Evolutionary conservation across 2,888 invertebrate species (phyloP).

Genomic region (Ethmia dodecea): DNA sequence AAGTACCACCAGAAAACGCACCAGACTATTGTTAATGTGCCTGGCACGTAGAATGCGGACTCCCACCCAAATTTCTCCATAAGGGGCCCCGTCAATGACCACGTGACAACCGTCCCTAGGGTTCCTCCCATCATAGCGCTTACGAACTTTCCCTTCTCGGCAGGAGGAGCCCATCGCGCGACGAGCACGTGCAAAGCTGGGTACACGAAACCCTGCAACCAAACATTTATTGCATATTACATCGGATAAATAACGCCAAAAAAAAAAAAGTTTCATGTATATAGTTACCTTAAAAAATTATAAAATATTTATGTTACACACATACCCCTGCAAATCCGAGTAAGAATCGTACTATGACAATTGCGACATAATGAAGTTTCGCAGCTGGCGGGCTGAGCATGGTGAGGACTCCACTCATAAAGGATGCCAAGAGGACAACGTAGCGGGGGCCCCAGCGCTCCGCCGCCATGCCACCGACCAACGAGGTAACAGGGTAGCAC

Average conservation of each 20-base stretch:
- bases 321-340: conserved; percentile 80
- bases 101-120: conserved; percentile 83
- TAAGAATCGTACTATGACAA: conserved; percentile 77
- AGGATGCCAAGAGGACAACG: conserved; percentile 73
- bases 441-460: conserved; percentile 81
- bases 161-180: conserved; percentile 85
- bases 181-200: conserved; percentile 81
- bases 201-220: conserved; percentile 77
- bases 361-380: conserved; percentile 68
- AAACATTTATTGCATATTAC: too few species aligned
- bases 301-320: too few species aligned
- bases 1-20: conserved; percentile 79
- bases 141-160: conserved; percentile 85
- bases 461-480: conserved; percentile 81
- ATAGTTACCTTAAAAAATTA: too few species aligned
- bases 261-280: too few species aligned
- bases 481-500: conserved; percentile 81
- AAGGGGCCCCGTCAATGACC: conserved; percentile 81
- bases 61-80: conserved; percentile 81
- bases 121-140: conserved; percentile 85
- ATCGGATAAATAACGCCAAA: conserved; percentile 1
- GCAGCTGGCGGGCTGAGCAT: conserved; percentile 79
- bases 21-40: conserved; percentile 74
- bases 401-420: conserved; percentile 75
- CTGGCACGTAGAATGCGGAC: conserved; percentile 82